Percentiles rank a stretch among this genome's conserved stretches.
Conservation (phyloP, 2,113 vertebrate genomes). For the Archocentrus centrarchus region DNA sequence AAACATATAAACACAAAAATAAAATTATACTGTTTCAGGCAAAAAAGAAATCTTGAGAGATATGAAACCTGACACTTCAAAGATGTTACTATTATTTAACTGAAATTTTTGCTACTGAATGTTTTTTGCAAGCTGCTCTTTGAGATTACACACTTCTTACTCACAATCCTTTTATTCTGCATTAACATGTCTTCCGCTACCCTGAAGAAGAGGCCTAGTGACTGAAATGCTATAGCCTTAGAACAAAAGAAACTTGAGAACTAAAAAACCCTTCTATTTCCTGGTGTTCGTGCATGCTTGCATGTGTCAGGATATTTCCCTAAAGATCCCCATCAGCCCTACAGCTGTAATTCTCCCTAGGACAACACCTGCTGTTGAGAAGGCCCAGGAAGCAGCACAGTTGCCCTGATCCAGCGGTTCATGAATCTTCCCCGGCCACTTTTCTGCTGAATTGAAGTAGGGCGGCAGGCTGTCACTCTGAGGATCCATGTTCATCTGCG, state of each 20-base stretch:
- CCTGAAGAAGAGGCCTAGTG: neutral
- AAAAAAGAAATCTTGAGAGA: neutral
- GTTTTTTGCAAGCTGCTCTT: neutral
- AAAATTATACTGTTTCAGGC: neutral
- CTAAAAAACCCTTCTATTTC: neutral
- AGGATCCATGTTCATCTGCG: conserved; percentile 88
- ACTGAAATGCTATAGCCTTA: too few relatives aligned
- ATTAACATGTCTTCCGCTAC: neutral
- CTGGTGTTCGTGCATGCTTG: neutral
- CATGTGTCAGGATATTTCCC: neutral
- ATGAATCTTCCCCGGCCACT: conserved; percentile 95
- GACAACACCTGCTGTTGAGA: conserved; percentile 91
- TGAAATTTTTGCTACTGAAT: neutral
- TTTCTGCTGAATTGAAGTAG: conserved; percentile 87
- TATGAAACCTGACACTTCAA: neutral
- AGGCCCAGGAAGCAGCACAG: conserved; percentile 97
- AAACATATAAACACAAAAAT: neutral
- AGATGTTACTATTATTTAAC: neutral
- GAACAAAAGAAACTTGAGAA: neutral
- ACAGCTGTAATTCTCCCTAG: neutral
- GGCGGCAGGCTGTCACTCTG: conserved; percentile 83
- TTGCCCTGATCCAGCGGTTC: conserved; percentile 96
- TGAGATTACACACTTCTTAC: too few relatives aligned
- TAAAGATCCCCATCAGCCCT: neutral
- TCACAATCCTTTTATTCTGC: neutral